Evolutionary conservation across 2,888 invertebrate species (phyloP), one percentile per base, ranked within the genome.

Genomic region (Eupithecia insigniata): DNA sequence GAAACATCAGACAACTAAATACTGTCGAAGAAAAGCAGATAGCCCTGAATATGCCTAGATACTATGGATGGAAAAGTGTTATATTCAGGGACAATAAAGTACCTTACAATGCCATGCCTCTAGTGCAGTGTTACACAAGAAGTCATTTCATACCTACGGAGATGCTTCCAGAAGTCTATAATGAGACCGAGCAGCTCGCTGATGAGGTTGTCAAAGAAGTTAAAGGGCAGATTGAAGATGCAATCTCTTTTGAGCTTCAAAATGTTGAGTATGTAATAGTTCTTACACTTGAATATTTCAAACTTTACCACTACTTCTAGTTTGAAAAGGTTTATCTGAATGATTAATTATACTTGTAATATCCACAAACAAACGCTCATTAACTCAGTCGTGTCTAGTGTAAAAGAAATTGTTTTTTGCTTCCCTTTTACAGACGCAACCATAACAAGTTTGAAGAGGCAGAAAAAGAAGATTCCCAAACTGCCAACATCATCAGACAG

Each of bases 21-120:
- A 97, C 97, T 0, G 95, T 98, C 0, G 98, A 98, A 90, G 97
- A 98, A 86, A 98, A 98, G 85, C 95, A 97, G 81, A 96, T 97
- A 68, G 97, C 97, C 80, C 83, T 98, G 32, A 98, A 98, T 86
- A 96, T 98, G 96, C 97, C 97, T 0, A 95, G 95, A 66, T 98
- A 96, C 87, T 98, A 97, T 87, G 98, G 98, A 1, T 98, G 96
- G 93, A 95, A 95, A 82, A 95, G 95, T 72, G 88, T 96, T 1
- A 89, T 95, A 81, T 85, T 98, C 5, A 87, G 91, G 2, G 97
- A 97, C 84, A 89, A 95, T 66, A 79, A 79, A 18, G 79, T 95
- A 32, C 96, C 96, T 0, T 98, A 97, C 82, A 96, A 97, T 88
- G 95, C 95, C 64, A 88, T 98, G 85, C 95, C 96, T 0, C 91